Conservation (phyloP, 1,140 invertebrate genomes). For the Tetragnatha versicolor region DNA sequence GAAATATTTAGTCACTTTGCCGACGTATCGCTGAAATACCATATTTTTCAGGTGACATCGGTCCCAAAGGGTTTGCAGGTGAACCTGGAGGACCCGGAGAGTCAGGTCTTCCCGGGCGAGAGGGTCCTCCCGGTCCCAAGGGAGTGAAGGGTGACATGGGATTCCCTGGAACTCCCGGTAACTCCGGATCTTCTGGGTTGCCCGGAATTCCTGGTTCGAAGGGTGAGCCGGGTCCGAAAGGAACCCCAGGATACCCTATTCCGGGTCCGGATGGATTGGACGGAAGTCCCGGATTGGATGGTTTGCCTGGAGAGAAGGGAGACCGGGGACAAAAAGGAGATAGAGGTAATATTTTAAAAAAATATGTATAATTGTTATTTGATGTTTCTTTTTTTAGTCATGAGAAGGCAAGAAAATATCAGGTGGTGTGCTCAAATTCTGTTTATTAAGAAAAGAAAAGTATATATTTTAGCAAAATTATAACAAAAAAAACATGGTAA, state of each 20-base stretch:
- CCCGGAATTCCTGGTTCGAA: slow-evolving; percentile 71
- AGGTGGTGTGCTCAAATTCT: too few species aligned
- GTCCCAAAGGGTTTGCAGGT: slow-evolving; percentile 63
- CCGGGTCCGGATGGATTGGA: slow-evolving; percentile 75
- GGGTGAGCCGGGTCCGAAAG: slow-evolving; percentile 64
- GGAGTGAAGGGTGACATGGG: slow-evolving; percentile 59
- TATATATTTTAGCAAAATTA: too few species aligned
- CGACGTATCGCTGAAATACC: too few species aligned
- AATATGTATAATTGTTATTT: too few species aligned
- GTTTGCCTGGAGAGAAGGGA: slow-evolving; percentile 42
- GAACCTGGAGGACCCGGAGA: slow-evolving; percentile 68
- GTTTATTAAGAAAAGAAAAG: too few species aligned
- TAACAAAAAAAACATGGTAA: too few species aligned
- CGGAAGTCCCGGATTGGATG: slow-evolving; percentile 68
- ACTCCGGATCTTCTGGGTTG: slow-evolving; percentile 76
- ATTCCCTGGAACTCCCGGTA: slow-evolving; percentile 73
- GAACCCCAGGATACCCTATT: slow-evolving; percentile 71
- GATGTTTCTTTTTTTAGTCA: too few species aligned
- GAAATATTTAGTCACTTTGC: too few species aligned
- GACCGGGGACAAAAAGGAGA: slow-evolving; percentile 26
- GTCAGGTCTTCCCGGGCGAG: slow-evolving; percentile 38
- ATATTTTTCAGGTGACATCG: slow-evolving; percentile 35
- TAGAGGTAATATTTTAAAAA: slow-evolving; percentile 44
- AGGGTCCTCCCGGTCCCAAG: slow-evolving; percentile 39
- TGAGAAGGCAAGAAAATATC: too few species aligned